Percentiles rank a stretch among this genome's conserved stretches.
These are phyloP conservation scores for Forbesichthys papilliferus DNA, from an alignment of 2,113 vertebrate genomes.

Conservation along the genomic window DNA sequence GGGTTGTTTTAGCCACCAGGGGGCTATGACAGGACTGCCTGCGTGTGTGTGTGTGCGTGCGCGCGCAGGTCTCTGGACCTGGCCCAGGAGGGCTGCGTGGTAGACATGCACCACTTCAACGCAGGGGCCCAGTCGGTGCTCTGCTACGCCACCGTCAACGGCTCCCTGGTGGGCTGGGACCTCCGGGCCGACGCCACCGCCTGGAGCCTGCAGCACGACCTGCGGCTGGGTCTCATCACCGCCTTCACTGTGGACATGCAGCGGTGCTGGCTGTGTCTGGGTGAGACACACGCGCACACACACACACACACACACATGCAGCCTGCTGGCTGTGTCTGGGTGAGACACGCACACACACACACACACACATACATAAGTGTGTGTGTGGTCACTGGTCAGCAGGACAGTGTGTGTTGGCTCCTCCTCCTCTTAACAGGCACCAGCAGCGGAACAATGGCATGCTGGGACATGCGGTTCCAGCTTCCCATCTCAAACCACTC, in stretches of 20 bases:
- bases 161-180: slow-evolving; percentile 96
- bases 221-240: slow-evolving; percentile 94
- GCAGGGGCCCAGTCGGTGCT: slow-evolving; percentile 91
- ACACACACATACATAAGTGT: neutral
- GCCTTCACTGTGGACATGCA: slow-evolving; percentile 97
- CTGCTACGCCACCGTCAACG: slow-evolving; percentile 94
- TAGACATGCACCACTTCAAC: slow-evolving; percentile 97
- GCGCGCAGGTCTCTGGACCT: slow-evolving; percentile 83
- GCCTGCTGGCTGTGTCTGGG: slow-evolving; percentile 97
- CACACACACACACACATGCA: slow-evolving; percentile 76
- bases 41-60: too few species aligned
- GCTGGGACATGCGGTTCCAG: slow-evolving; percentile 99
- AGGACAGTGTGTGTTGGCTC: neutral
- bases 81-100: slow-evolving; percentile 92
- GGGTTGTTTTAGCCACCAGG: too few species aligned
- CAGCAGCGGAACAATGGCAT: slow-evolving; percentile 97
- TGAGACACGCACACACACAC: slow-evolving; percentile 48
- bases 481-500: slow-evolving; percentile 96
- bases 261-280: slow-evolving; percentile 97
- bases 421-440: slow-evolving; percentile 78
- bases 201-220: slow-evolving; percentile 92
- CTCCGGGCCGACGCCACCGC: slow-evolving; percentile 88
- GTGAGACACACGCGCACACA: slow-evolving; percentile 60
- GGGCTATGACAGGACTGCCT: too few species aligned
- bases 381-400: neutral